phyloP scores from a whole-genome alignment of 1,140 invertebrate genomes.

The Mactra quadrangularis region DNA sequence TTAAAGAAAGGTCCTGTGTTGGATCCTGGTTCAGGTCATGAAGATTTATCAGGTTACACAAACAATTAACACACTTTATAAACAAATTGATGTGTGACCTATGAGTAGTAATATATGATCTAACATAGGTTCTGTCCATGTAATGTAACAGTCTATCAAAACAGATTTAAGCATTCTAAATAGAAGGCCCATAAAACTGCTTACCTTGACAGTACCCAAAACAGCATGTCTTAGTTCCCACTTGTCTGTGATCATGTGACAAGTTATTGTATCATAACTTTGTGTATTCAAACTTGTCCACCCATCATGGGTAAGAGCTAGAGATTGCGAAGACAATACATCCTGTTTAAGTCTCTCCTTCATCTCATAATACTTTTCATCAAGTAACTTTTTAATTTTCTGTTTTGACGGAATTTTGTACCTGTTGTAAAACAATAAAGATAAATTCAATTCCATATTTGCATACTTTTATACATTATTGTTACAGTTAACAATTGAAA shows the following conservation, averaged over 20 bases:
- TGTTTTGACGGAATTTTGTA: conserved; percentile 23
- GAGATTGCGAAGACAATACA: not conserved
- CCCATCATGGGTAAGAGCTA: conserved; percentile 7
- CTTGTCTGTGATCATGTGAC: too few relatives aligned
- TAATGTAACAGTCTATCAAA: too few relatives aligned
- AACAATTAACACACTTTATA: too few relatives aligned
- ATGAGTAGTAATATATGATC: too few relatives aligned
- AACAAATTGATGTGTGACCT: too few relatives aligned
- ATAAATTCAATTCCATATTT: not conserved
- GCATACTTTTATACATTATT: not conserved
- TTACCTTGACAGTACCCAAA: too few relatives aligned
- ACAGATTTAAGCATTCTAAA: too few relatives aligned
- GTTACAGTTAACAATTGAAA: not conserved
- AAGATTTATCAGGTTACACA: too few relatives aligned
- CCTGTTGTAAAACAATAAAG: conserved; percentile 4
- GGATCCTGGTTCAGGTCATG: too few relatives aligned
- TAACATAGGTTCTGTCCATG: too few relatives aligned
- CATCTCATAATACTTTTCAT: not conserved
- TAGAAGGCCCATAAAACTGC: too few relatives aligned
- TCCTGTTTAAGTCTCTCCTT: conserved; percentile 14
- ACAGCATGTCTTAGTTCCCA: conserved; percentile 1
- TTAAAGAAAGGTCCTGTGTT: too few relatives aligned
- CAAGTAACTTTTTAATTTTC: not conserved
- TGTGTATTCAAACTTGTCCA: conserved; percentile 4
- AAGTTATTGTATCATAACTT: conserved; percentile 4